Evolutionary conservation across 2,797 vertebrate species (phyloP).

Genomic region (Phylloscopus collybita): DNA sequence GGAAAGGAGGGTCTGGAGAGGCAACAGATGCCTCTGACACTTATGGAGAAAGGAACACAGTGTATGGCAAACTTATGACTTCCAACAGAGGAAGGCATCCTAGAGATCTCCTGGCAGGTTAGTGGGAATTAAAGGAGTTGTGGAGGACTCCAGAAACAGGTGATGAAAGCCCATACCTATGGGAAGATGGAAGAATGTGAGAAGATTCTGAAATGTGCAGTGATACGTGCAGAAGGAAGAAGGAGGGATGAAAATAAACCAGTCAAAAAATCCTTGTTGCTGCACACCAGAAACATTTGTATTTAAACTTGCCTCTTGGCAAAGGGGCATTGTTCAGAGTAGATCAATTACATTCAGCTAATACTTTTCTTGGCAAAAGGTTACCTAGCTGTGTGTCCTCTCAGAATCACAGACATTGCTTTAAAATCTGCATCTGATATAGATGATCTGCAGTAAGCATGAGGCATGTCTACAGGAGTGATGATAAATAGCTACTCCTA

Average conservation of each 20-base stretch:
- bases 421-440: background rate
- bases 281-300: background rate
- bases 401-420: background rate
- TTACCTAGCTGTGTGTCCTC: background rate
- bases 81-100: background rate
- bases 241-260: background rate
- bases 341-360: background rate
- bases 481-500: background rate
- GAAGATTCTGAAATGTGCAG: background rate
- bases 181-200: background rate
- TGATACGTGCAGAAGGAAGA: fast-evolving
- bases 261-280: background rate
- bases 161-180: background rate
- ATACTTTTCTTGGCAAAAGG: background rate
- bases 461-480: background rate
- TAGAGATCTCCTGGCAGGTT: background rate
- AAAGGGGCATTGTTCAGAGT: background rate
- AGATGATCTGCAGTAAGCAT: background rate
- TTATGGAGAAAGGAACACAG: background rate
- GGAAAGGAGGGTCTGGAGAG: background rate
- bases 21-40: fast-evolving
- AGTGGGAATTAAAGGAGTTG: background rate
- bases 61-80: background rate
- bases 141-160: background rate
- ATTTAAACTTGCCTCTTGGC: background rate